phyloP scores from a whole-genome alignment of 2,888 invertebrate genomes.

The Heteromurus nitidus region DNA sequence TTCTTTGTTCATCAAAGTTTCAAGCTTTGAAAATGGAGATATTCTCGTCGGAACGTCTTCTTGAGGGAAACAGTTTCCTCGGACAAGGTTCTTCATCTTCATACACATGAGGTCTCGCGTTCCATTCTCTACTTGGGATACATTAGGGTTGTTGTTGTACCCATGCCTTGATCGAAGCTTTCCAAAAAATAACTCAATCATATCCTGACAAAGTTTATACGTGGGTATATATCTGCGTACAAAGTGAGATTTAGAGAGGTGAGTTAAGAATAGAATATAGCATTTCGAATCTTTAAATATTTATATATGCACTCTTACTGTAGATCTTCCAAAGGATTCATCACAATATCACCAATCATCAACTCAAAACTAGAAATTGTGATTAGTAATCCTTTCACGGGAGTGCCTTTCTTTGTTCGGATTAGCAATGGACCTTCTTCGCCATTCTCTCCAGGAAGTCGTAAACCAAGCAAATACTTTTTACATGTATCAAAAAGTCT shows the following conservation, averaged over 20 bases:
- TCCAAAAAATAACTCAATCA: slow-evolving; percentile 13
- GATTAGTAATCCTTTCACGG: background rate
- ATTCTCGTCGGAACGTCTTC: background rate
- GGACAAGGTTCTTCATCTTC: background rate
- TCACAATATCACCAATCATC: background rate
- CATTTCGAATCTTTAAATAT: background rate
- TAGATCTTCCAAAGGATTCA: background rate
- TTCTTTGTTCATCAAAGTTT: no score
- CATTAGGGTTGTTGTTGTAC: slow-evolving; percentile 28
- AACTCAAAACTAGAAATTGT: background rate
- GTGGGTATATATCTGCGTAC: slow-evolving; percentile 11
- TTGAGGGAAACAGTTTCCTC: slow-evolving; percentile 10
- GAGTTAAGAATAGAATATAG: background rate
- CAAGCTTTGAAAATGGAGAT: slow-evolving; percentile 8
- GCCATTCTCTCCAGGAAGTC: background rate
- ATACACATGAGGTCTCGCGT: slow-evolving; percentile 3
- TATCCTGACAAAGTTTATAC: slow-evolving; percentile 22
- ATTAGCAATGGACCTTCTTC: background rate
- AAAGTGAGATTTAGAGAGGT: background rate
- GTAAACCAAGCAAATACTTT: background rate
- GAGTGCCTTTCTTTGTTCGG: background rate
- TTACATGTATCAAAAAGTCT: background rate
- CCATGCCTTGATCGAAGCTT: slow-evolving; percentile 10
- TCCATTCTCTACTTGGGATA: background rate
- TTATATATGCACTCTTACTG: background rate